These are phyloP conservation scores for Chrysemys picta DNA, from an alignment of 2,113 vertebrate genomes.

Conservation along the genomic window DNA sequence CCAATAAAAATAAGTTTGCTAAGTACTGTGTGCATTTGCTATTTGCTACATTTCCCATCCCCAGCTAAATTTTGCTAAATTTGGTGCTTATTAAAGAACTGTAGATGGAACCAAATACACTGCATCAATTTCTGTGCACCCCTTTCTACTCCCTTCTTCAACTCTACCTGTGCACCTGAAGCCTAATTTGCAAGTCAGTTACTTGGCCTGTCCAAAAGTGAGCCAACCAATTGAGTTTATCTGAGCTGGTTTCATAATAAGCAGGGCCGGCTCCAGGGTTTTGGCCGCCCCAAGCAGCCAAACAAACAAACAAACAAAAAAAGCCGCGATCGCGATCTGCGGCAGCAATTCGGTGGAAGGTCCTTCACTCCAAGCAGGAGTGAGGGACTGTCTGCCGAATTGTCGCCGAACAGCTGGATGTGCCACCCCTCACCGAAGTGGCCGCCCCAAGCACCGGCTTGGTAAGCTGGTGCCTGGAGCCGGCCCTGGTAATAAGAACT, in stretches of 20 bases:
- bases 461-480: too few relatives aligned
- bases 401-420: too few relatives aligned
- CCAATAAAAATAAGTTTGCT: not conserved
- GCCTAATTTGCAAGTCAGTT: not conserved
- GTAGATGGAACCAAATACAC: not conserved
- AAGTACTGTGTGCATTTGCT: not conserved
- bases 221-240: not conserved
- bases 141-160: not conserved
- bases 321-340: too few relatives aligned
- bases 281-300: too few relatives aligned
- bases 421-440: too few relatives aligned
- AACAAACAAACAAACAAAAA: too few relatives aligned
- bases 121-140: not conserved
- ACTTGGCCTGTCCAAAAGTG: not conserved
- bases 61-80: not conserved
- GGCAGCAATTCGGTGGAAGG: too few relatives aligned
- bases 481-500: not conserved
- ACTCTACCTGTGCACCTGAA: not conserved
- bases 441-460: too few relatives aligned
- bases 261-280: too few relatives aligned
- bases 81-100: not conserved
- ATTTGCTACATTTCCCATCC: not conserved
- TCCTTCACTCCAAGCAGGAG: too few relatives aligned
- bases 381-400: too few relatives aligned
- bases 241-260: not conserved